A percentile compares a stretch with the other conserved stretches of the same genome.
Conservation (phyloP, 2,113 vertebrate species). For the Tauraco erythrolophus region DNA sequence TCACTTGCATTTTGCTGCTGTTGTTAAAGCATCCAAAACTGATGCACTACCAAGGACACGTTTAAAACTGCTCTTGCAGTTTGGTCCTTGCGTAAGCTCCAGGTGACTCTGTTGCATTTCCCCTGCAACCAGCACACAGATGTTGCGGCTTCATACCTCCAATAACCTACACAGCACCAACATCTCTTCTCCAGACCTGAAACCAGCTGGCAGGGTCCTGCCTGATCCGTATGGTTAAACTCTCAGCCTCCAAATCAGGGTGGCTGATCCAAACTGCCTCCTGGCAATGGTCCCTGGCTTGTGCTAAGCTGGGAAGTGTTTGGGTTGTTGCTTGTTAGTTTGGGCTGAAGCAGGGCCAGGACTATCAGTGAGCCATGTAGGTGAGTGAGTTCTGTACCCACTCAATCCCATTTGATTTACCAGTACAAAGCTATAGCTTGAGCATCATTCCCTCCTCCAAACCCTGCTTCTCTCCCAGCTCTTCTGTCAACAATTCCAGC, state of each 20-base stretch:
- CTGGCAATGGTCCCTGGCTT: background rate
- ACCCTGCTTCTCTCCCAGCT: background rate
- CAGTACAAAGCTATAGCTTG: background rate
- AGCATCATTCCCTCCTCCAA: background rate
- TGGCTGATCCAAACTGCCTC: background rate
- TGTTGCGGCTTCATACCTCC: background rate
- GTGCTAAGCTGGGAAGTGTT: background rate
- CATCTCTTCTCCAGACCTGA: background rate
- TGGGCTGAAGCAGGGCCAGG: background rate
- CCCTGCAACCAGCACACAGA: background rate
- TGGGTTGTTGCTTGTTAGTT: background rate
- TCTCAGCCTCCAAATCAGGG: background rate
- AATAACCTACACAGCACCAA: background rate
- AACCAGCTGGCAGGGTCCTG: background rate
- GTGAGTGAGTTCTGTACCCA: background rate
- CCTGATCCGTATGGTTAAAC: rapidly evolving
- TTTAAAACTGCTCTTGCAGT: background rate
- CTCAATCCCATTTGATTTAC: background rate
- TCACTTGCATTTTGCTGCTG: background rate
- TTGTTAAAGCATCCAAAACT: background rate
- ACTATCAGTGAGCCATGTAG: background rate
- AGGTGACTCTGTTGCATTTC: background rate
- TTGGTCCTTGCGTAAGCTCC: background rate
- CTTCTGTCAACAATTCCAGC: background rate
- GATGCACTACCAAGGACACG: rapidly evolving